Conservation (phyloP, 2,888 invertebrate species). For the Lycia hirtaria region DNA sequence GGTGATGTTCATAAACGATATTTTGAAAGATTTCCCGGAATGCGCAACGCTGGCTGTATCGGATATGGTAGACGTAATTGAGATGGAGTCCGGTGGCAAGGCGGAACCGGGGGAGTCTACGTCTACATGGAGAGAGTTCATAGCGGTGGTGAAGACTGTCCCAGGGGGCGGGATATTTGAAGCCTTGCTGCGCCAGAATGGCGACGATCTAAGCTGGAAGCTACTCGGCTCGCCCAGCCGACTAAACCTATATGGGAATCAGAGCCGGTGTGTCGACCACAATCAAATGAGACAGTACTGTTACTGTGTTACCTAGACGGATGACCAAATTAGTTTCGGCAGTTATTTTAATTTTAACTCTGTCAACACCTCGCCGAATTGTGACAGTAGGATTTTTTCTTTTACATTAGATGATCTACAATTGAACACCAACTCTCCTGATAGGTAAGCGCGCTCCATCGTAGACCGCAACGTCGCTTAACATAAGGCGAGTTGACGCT, state of each 20-base stretch:
- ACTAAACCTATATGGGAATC: slow-evolving; percentile 91
- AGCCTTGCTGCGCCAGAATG: slow-evolving; percentile 86
- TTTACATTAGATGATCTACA: no score
- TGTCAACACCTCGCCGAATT: no score
- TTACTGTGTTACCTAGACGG: slow-evolving; percentile 84
- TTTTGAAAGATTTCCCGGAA: slow-evolving; percentile 85
- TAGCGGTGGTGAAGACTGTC: slow-evolving; percentile 86
- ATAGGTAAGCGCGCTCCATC: no score
- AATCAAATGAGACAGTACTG: slow-evolving; percentile 91
- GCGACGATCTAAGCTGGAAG: slow-evolving; percentile 55
- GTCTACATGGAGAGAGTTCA: slow-evolving; percentile 85
- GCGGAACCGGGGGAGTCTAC: slow-evolving; percentile 65
- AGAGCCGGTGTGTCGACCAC: slow-evolving; percentile 91
- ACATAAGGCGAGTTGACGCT: no score
- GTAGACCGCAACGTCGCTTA: no score
- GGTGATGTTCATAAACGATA: slow-evolving; percentile 87
- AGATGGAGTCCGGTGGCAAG: slow-evolving; percentile 80
- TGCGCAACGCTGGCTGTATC: slow-evolving; percentile 88
- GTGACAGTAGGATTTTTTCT: no score
- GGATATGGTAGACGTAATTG: slow-evolving; percentile 88
- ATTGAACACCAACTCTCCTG: no score
- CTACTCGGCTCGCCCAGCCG: slow-evolving; percentile 91
- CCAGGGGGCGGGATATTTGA: slow-evolving; percentile 92
- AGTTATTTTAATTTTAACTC: no score
- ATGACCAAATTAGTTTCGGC: no score